Evolutionary conservation across 2,888 invertebrate species (phyloP).

Genomic region (Stenurella melanura): DNA sequence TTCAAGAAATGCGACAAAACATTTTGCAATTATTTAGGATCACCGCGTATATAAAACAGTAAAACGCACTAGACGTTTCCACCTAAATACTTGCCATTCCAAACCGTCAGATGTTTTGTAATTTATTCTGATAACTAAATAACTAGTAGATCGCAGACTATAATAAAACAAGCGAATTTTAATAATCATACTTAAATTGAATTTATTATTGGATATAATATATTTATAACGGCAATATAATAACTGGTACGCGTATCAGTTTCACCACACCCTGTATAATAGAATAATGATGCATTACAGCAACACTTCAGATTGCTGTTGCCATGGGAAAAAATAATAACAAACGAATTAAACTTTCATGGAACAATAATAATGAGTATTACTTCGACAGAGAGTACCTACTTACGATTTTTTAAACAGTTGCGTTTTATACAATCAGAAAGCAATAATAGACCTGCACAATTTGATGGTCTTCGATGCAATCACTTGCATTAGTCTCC

Average conservation of each 20-base stretch:
- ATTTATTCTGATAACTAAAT: slow-evolving; percentile 7
- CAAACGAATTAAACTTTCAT: background rate
- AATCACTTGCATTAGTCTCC: too few relatives aligned
- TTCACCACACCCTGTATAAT: slow-evolving; percentile 1
- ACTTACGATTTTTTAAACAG: too few relatives aligned
- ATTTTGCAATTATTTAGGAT: too few relatives aligned
- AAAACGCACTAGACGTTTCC: background rate
- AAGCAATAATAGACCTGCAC: background rate
- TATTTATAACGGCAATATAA: background rate
- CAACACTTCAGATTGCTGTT: background rate
- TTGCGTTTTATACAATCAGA: background rate
- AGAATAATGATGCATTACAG: background rate
- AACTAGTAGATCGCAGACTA: background rate
- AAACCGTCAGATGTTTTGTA: background rate
- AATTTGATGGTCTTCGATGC: too few relatives aligned
- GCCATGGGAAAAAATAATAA: background rate
- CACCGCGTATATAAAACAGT: too few relatives aligned
- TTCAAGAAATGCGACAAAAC: too few relatives aligned
- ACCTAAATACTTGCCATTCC: background rate
- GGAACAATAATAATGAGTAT: background rate
- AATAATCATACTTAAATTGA: slow-evolving; percentile 7
- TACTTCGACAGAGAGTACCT: background rate
- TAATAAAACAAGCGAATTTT: background rate
- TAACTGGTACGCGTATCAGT: background rate
- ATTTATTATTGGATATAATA: background rate